Evolutionary conservation across 2,888 invertebrate species (phyloP), one percentile per base, ranked within the genome.

Genomic region (Microctonus brassicae): DNA sequence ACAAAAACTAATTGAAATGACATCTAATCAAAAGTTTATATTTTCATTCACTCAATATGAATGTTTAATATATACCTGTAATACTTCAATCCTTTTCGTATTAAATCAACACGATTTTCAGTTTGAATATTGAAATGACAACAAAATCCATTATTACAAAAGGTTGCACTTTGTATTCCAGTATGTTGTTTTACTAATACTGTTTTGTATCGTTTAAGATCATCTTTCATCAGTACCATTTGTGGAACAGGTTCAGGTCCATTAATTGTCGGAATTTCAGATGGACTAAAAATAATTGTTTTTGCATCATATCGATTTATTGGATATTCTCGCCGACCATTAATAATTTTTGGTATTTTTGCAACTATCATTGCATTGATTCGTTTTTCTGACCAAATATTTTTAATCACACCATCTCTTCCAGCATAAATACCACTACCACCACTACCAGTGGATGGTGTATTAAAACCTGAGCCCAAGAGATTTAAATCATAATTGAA

Each of bases 351-450:
- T 0, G 90, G 90, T 1, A 90, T 88, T 76, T 83, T 87, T 0
- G 89, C 83, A 2, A 90, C 88, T 1, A 90, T 83, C 0, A 90
- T 76, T 0, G 86, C 83, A 26, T 89, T 89, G 0, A 86, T 86
- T 0, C 87, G 83, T 11, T 83, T 73, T 2, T 89, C 90, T 1
- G 90, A 88, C 89, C 90, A 90, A 0, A 88, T 83, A 76, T 88
- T 88, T 26, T 86, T 75, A 17, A 90, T 76, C 0, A 89, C 88
- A 0, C 91, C 91, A 0, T 88, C 87, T 73, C 83, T 84, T 0
- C 93, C 92, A 0, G 91, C 89, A 83, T 90, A 95, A 68, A 95
- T 93, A n/a, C 95, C 95, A 10, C 92, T 92, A 0, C 95, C 95
- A 39, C 93, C 79, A 63, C 80, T 84, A 1, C 87, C 87, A 6